Evolutionary conservation across 2,113 vertebrate species (phyloP).

Genomic region (Monopterus albus): DNA sequence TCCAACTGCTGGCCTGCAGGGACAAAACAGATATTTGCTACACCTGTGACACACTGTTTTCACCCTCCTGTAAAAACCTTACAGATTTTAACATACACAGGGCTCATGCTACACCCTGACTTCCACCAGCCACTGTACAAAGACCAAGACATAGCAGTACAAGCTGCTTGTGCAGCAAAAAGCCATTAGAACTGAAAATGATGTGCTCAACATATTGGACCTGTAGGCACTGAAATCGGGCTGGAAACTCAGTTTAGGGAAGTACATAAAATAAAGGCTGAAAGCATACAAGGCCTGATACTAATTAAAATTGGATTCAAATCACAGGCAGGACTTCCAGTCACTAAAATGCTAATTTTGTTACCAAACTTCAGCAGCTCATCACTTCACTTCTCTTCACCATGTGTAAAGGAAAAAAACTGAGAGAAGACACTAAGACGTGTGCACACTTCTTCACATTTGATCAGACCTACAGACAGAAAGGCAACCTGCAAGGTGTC

Average conservation of each 20-base stretch:
- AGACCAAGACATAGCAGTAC: constrained; percentile 10
- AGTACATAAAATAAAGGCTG: neutral
- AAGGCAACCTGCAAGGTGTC: constrained; percentile 17
- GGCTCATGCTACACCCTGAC: neutral
- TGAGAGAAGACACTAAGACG: neutral
- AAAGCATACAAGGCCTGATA: neutral
- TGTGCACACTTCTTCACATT: neutral
- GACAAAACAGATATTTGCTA: too few relatives aligned
- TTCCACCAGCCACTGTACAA: constrained; percentile 22
- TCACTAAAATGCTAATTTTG: neutral
- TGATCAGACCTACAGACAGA: constrained; percentile 6
- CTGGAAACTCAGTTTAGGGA: neutral
- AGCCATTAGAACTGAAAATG: constrained; percentile 16
- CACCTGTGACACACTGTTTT: neutral
- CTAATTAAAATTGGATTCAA: too few relatives aligned
- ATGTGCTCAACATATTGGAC: neutral
- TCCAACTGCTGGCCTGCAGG: neutral
- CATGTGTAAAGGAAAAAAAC: neutral
- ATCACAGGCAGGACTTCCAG: neutral
- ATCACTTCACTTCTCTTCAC: neutral
- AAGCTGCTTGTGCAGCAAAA: constrained; percentile 35
- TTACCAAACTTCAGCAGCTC: neutral
- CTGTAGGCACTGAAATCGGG: constrained; percentile 9
- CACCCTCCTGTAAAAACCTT: constrained; percentile 9
- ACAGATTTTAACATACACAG: neutral